A percentile compares a stretch with the other conserved stretches of the same genome.
These are phyloP conservation scores for Plebejus anna DNA, from an alignment of 2,888 invertebrate genomes.

Conservation along the genomic window DNA sequence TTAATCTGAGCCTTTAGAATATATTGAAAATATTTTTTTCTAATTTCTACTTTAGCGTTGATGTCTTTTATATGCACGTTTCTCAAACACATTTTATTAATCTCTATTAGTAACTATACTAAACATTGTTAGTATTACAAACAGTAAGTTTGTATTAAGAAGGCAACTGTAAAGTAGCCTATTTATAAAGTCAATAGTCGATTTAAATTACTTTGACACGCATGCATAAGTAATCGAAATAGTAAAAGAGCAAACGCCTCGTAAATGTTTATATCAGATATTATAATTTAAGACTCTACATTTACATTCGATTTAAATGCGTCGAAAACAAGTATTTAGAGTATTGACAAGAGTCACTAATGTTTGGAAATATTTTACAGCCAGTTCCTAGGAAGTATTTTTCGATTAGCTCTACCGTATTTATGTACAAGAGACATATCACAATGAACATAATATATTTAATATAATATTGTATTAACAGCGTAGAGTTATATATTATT, in stretches of 20 bases:
- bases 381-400: not conserved
- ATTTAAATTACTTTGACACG: slow-evolving; percentile 45
- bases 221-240: slow-evolving; percentile 71
- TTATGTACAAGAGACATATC: not conserved
- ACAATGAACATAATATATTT: not conserved
- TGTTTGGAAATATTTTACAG: not conserved
- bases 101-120: not conserved
- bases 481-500: not conserved
- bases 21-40: not conserved
- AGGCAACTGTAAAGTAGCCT: slow-evolving; percentile 1
- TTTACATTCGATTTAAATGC: slow-evolving; percentile 18
- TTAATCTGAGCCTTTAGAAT: not conserved
- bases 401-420: not conserved
- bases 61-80: not conserved
- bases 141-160: not conserved
- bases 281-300: slow-evolving; percentile 19
- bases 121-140: not conserved
- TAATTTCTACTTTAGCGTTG: not conserved
- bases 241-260: slow-evolving; percentile 56
- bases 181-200: not conserved
- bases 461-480: not conserved
- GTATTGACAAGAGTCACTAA: not conserved
- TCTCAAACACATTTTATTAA: not conserved
- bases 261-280: slow-evolving; percentile 11
- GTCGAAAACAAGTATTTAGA: not conserved